Evolutionary conservation across 2,797 vertebrate genomes (phyloP).

Genomic region (Crocodylus rhombifer): DNA sequence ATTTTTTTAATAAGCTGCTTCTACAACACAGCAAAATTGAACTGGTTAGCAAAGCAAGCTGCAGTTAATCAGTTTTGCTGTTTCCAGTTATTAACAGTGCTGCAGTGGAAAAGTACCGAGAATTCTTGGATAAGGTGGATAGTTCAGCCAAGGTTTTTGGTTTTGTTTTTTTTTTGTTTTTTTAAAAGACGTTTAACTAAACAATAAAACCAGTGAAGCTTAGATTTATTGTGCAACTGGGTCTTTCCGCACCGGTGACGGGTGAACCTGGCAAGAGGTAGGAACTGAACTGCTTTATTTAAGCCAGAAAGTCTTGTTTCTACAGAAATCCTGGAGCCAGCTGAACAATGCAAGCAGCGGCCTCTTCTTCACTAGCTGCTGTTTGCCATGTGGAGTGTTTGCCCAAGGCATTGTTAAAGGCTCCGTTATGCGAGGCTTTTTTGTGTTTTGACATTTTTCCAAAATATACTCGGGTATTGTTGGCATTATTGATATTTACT

Average conservation of each 20-base stretch:
- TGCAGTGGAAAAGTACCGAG: constrained; percentile 80
- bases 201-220: constrained; percentile 52
- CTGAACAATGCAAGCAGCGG: constrained; percentile 28
- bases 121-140: constrained; percentile 64
- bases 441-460: constrained; percentile 57
- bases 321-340: constrained; percentile 26
- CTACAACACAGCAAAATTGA: constrained; percentile 42
- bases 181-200: constrained; percentile 71
- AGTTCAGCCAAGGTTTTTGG: constrained; percentile 70
- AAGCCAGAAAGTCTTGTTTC: constrained; percentile 22
- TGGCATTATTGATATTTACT: constrained; percentile 31
- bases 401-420: constrained; percentile 48
- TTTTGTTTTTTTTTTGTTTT: neutral
- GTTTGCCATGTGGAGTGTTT: neutral
- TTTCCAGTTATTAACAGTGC: constrained; percentile 58
- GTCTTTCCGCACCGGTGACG: constrained; percentile 60
- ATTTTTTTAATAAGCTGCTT: constrained; percentile 20
- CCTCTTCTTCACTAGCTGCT: constrained; percentile 39
- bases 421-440: constrained; percentile 43
- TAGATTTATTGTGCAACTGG: constrained; percentile 39
- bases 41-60: neutral
- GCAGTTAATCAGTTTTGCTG: constrained; percentile 52
- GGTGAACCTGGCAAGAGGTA: constrained; percentile 44
- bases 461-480: constrained; percentile 43
- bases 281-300: constrained; percentile 4